A percentile compares a stretch with the other conserved stretches of the same genome.
Conservation (phyloP, 1,140 invertebrate genomes). For the Drosophila ananassae region DNA sequence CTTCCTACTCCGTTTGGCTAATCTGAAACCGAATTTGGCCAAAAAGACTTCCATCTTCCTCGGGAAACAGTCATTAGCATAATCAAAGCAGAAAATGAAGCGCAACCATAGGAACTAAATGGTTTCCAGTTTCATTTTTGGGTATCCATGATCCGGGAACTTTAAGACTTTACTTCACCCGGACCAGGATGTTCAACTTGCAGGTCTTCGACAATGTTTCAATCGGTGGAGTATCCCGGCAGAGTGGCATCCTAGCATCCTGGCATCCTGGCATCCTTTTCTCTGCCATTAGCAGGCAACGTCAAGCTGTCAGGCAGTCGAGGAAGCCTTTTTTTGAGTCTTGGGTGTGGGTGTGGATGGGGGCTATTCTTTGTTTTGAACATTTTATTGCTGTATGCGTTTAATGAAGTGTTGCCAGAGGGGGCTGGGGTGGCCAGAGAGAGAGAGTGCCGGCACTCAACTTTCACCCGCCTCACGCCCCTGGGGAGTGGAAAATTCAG, state of each 20-base stretch:
- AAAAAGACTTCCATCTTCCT: neutral
- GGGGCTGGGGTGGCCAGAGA: neutral
- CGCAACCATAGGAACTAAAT: constrained; percentile 11
- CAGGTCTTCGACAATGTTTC: constrained; percentile 11
- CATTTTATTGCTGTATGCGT: constrained; percentile 82
- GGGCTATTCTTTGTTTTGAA: constrained; percentile 56
- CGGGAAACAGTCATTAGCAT: constrained; percentile 8
- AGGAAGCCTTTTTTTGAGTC: constrained; percentile 41
- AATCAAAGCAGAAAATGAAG: constrained; percentile 10
- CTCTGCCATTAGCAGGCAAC: constrained; percentile 66
- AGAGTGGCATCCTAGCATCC: neutral
- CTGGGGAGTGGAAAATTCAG: constrained; percentile 19
- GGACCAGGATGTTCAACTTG: neutral
- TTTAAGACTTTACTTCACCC: constrained; percentile 44
- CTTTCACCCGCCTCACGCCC: constrained; percentile 1
- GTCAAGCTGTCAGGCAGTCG: constrained; percentile 66
- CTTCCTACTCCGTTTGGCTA: neutral
- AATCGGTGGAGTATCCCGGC: constrained; percentile 4
- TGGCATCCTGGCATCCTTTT: neutral
- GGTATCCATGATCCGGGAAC: constrained; percentile 8
- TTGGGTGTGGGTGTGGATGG: constrained; percentile 1
- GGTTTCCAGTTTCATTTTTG: constrained; percentile 2
- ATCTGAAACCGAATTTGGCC: neutral
- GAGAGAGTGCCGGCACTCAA: constrained; percentile 5
- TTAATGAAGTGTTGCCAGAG: constrained; percentile 74